A percentile compares a stretch with the other conserved stretches of the same genome.
These are phyloP conservation scores for Drosophila limbata DNA, from an alignment of 2,888 invertebrate species.

Conservation along the genomic window DNA sequence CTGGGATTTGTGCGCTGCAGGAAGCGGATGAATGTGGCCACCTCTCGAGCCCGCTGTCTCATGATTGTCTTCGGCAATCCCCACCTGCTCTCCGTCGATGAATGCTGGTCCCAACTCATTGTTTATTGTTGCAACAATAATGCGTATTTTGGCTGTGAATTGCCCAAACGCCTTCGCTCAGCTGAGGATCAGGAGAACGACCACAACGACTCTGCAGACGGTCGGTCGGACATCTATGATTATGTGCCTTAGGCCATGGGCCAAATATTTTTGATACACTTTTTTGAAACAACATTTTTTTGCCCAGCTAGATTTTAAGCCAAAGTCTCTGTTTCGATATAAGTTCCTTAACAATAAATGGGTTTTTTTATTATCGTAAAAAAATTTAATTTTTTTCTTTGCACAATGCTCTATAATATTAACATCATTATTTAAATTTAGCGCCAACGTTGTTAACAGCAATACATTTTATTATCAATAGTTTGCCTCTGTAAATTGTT, in stretches of 20 bases:
- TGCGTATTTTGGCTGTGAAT: slow-evolving; percentile 90
- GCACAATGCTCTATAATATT: too few species aligned
- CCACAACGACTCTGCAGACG: background rate
- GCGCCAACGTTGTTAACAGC: too few species aligned
- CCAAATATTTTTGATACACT: background rate
- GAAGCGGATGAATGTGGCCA: slow-evolving; percentile 94
- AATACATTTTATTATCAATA: too few species aligned
- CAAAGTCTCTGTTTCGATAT: background rate
- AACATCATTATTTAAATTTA: background rate
- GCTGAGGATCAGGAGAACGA: background rate
- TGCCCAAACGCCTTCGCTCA: slow-evolving; percentile 84
- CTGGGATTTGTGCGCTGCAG: slow-evolving; percentile 91
- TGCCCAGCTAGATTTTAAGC: background rate
- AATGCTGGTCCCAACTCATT: slow-evolving; percentile 89
- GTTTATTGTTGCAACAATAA: slow-evolving; percentile 88
- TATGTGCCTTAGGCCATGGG: background rate
- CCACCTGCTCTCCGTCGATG: slow-evolving; percentile 88
- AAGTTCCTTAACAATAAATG: background rate
- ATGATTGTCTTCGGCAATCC: slow-evolving; percentile 95
- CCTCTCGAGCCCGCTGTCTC: slow-evolving; percentile 92
- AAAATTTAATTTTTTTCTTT: too few species aligned
- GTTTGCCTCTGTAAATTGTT: too few species aligned
- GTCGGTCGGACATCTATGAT: background rate
- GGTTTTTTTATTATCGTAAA: too few species aligned
- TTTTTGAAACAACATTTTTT: too few species aligned